Conservation (phyloP, 2,888 invertebrate genomes). For the Spisula subtruncata region DNA sequence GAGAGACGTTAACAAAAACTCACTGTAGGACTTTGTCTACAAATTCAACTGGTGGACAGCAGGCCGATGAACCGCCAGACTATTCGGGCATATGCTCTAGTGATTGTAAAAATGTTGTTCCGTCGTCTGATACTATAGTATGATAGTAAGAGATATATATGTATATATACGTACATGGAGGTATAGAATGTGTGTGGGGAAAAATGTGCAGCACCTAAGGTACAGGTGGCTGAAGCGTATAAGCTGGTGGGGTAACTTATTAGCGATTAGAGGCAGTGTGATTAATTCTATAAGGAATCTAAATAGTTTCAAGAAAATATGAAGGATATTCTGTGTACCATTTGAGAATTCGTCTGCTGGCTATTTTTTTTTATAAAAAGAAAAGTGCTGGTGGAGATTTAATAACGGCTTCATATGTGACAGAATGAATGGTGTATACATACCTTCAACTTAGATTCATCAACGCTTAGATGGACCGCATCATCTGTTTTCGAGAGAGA, state of each 20-base stretch:
- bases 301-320: slow-evolving; percentile 9
- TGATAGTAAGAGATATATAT: slow-evolving; percentile 49
- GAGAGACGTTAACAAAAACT: slow-evolving; percentile 58
- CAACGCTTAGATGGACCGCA: slow-evolving; percentile 8
- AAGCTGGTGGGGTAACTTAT: slow-evolving; percentile 29
- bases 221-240: slow-evolving; percentile 29
- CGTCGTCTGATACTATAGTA: slow-evolving; percentile 67
- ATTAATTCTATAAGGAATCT: slow-evolving; percentile 35
- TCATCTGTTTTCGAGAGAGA: neutral
- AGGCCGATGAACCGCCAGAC: slow-evolving; percentile 69
- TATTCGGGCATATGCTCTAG: slow-evolving; percentile 58
- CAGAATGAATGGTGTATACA: slow-evolving; percentile 4
- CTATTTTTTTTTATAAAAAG: slow-evolving; percentile 2
- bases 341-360: slow-evolving; percentile 26
- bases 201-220: slow-evolving; percentile 44
- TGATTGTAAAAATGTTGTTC: slow-evolving; percentile 69
- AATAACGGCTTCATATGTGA: slow-evolving; percentile 19
- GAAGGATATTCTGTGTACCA: slow-evolving; percentile 13
- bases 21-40: slow-evolving; percentile 73
- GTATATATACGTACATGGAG: slow-evolving; percentile 2
- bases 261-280: slow-evolving; percentile 48
- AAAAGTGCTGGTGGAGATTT: neutral
- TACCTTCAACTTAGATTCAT: neutral
- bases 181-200: slow-evolving; percentile 26
- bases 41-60: slow-evolving; percentile 60